These are phyloP conservation scores for Manis javanica DNA, from an alignment of 2,797 vertebrate species.

Conservation along the genomic window DNA sequence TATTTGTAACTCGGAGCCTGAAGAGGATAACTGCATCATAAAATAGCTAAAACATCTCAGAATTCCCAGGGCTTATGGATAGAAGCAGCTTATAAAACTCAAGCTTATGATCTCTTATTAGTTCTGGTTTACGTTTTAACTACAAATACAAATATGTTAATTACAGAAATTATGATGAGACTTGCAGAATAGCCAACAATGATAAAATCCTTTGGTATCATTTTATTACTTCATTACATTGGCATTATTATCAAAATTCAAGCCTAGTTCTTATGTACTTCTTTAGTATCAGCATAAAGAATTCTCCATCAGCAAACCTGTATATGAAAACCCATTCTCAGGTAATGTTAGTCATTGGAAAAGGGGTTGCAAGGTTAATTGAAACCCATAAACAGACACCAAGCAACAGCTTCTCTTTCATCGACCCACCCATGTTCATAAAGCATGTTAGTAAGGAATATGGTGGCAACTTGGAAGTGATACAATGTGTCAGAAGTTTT, in stretches of 20 bases:
- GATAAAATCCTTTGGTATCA: not conserved
- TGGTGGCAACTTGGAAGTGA: not conserved
- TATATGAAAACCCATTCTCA: not conserved
- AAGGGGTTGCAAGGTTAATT: not conserved
- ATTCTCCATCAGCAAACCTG: not conserved
- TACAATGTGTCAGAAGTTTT: not conserved
- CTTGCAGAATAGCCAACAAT: not conserved
- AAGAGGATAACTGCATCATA: conserved; percentile 36
- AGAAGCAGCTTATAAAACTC: not conserved
- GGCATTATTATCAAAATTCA: not conserved
- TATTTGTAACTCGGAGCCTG: conserved; percentile 47
- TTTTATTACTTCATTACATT: conserved; percentile 33
- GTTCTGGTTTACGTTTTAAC: conserved; percentile 64
- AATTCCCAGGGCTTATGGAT: conserved; percentile 5
- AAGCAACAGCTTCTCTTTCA: not conserved
- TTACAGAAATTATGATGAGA: conserved; percentile 21
- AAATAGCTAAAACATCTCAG: conserved; percentile 34
- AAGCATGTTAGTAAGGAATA: not conserved
- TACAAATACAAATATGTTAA: conserved; percentile 49
- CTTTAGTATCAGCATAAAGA: not conserved
- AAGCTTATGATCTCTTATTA: conserved; percentile 48
- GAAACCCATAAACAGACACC: not conserved
- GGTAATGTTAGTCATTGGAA: not conserved
- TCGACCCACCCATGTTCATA: not conserved
- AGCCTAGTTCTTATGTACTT: not conserved